These are phyloP conservation scores for Pollachius pollachius DNA, from an alignment of 2,113 vertebrate species.

Conservation along the genomic window DNA sequence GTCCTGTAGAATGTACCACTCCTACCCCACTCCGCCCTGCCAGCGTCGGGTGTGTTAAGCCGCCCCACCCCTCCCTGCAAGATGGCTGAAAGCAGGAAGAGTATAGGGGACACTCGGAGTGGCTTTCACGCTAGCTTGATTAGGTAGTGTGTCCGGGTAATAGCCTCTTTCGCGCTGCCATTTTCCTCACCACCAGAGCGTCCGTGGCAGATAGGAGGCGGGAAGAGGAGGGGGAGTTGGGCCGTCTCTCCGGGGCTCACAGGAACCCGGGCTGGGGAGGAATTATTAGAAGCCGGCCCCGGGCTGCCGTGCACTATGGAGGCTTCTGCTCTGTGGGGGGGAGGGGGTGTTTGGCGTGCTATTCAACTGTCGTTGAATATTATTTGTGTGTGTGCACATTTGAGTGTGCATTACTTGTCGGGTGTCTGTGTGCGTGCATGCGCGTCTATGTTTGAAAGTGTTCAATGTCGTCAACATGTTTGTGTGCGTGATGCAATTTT, in stretches of 20 bases:
- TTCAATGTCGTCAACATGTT: not conserved
- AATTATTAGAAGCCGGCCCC: constrained; percentile 37
- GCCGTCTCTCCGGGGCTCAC: constrained; percentile 26
- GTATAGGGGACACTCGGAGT: constrained; percentile 28
- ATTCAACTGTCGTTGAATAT: not conserved
- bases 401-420: too few relatives aligned
- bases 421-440: too few relatives aligned
- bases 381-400: too few relatives aligned
- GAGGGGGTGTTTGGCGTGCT: not conserved
- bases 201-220: constrained; percentile 34
- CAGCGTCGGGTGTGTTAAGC: too few relatives aligned
- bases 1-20: too few relatives aligned
- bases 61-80: constrained; percentile 20
- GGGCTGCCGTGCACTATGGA: constrained; percentile 40
- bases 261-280: constrained; percentile 26
- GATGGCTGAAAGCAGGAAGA: constrained; percentile 31
- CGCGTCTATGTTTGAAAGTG: too few relatives aligned
- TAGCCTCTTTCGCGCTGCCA: constrained; percentile 18
- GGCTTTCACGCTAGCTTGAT: constrained; percentile 38
- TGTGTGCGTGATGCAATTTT: not conserved
- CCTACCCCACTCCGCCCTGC: too few relatives aligned
- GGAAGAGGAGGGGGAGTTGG: constrained; percentile 27
- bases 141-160: constrained; percentile 35
- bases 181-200: constrained; percentile 31
- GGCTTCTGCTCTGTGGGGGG: constrained; percentile 5